Conservation (phyloP, 23 tunicate genomes). For the Diplosoma virens region DNA sequence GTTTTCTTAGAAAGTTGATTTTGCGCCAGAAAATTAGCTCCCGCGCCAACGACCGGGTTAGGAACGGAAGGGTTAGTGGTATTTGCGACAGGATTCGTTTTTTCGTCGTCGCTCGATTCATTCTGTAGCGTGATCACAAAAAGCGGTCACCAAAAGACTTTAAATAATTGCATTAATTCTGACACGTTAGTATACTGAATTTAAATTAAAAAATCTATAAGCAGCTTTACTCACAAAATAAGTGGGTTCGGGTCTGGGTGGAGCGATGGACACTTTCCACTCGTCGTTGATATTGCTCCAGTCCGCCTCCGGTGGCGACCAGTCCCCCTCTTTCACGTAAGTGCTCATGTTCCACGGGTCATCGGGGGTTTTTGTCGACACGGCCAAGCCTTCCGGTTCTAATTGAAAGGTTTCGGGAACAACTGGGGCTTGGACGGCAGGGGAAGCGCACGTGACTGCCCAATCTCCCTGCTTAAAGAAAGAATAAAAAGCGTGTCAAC, state of each 20-base stretch:
- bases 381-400: conserved; percentile 71
- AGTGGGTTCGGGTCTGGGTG: conserved; percentile 39
- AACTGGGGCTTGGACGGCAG: too few relatives aligned
- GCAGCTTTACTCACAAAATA: conserved; percentile 51
- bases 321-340: conserved; percentile 51
- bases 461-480: too few relatives aligned
- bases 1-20: conserved; percentile 26
- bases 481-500: too few relatives aligned
- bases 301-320: conserved; percentile 69
- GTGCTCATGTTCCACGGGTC: conserved; percentile 79
- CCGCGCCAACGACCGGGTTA: conserved; percentile 49
- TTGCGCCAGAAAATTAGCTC: conserved; percentile 18
- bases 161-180: neutral
- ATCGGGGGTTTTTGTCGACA: conserved; percentile 22
- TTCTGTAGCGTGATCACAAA: conserved; percentile 12
- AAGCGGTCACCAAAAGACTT: neutral
- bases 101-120: conserved; percentile 75
- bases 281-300: conserved; percentile 72
- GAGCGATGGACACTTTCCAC: conserved; percentile 50
- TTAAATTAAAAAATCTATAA: neutral
- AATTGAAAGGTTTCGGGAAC: conserved; percentile 29
- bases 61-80: neutral
- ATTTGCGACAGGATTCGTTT: neutral
- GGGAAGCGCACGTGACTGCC: too few relatives aligned
- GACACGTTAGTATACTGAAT: neutral